phyloP scores from a whole-genome alignment of 2,113 vertebrate species.

The Canis aureus region DNA sequence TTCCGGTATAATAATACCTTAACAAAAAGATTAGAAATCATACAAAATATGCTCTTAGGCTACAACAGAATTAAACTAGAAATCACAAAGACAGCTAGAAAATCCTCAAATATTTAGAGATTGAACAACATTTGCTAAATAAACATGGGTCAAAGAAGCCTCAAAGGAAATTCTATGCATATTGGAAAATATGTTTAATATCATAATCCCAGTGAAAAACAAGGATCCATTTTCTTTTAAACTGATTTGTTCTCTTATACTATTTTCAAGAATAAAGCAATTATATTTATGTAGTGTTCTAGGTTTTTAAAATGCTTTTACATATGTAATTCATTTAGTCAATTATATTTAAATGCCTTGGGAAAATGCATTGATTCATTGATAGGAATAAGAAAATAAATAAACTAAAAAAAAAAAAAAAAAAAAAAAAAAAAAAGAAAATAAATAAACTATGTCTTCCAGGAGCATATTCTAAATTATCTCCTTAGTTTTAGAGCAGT shows the following conservation, averaged over 20 bases:
- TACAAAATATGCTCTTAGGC: neutral
- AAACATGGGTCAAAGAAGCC: neutral
- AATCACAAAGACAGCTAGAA: neutral
- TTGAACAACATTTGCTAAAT: neutral
- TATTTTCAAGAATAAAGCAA: neutral
- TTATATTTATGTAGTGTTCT: neutral
- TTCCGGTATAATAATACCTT: neutral
- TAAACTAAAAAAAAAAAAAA: too few relatives aligned
- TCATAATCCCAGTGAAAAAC: slow-evolving; percentile 11
- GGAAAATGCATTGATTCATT: neutral
- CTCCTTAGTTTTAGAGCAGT: neutral
- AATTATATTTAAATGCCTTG: neutral
- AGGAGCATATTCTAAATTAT: neutral
- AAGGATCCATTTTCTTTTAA: slow-evolving; percentile 29
- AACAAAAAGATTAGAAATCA: neutral
- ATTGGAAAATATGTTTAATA: neutral
- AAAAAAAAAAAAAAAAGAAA: too few relatives aligned
- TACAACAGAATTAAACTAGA: neutral
- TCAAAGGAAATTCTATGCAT: neutral
- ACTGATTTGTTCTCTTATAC: neutral
- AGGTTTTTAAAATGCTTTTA: neutral
- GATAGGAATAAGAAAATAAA: neutral
- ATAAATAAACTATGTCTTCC: neutral
- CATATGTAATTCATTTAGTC: slow-evolving; percentile 31
- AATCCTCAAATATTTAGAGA: neutral